Base-by-base conservation (phyloP, 2,888 invertebrate genomes). In the Hypena proboscidalis region DNA sequence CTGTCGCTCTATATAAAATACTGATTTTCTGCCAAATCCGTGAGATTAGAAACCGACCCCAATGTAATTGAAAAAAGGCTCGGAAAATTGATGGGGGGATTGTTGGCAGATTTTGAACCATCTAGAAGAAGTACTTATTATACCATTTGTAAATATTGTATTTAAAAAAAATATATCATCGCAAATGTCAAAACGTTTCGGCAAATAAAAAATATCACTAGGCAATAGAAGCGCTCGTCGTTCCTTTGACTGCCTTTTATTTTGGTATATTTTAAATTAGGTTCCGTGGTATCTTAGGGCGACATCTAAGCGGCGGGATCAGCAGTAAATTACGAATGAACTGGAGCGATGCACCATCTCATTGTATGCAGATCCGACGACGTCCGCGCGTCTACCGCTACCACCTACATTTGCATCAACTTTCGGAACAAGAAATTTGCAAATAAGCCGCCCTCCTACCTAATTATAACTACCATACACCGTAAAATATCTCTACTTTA, bases 361-460 rank as follows among this genome's bases (percentile, higher is more conserved):
- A 90, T 90, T 90, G 90, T 90, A 90, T 90, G 90, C 86, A 90
- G 90, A 88, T 88, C 54, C 49, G 55, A 66, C 49, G 55, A 66
- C 72, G 70, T 58, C 59, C 53, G 44, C 74, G 43, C 43, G 69
- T 77, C 74, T 70, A 69, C 68, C 77, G 64, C 66, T 68, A 62
- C 73, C 68, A 69, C 62, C 60, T 54, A 55, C 72, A 85, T 87
- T 87, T 85, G 85, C 87, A 88, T 87, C 80, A 83, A 77, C 71
- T 78, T 81, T 81, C 77, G 77, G 80, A 60, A 67, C 68, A 68
- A 65, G 74, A 81, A 74, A 82, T 79, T 80, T 78, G 77, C 80
- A 78, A 80, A 80, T 77, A 78, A 73, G 64, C 70, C 33, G 48
- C 49, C 47, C 48, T 40, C 31, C 27, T 66, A 71, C 72, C 74